phyloP scores from a whole-genome alignment of 2,113 vertebrate genomes.

The Raja brachyura region DNA sequence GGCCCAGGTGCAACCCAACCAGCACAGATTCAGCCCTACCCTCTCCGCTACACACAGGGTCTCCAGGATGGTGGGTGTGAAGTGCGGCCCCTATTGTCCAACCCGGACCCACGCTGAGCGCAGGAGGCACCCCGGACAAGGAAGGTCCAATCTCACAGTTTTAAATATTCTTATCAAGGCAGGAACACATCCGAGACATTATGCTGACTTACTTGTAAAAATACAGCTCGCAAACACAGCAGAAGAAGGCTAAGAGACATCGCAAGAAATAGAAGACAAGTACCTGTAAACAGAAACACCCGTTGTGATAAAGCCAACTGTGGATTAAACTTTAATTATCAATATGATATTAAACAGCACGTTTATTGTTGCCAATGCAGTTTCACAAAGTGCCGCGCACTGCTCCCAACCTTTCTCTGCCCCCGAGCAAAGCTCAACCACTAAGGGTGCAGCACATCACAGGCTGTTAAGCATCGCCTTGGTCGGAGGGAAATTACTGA shows the following conservation, averaged over 20 bases:
- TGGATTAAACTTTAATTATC: background rate
- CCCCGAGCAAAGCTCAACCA: background rate
- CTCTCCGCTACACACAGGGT: no score
- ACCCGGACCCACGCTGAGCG: no score
- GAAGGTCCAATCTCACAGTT: no score
- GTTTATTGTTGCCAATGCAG: background rate
- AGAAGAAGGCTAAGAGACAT: slow-evolving; percentile 88
- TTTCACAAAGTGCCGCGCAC: background rate
- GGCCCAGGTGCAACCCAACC: no score
- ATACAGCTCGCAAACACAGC: slow-evolving; percentile 94
- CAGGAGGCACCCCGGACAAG: no score
- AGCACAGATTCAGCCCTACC: no score
- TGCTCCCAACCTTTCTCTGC: background rate
- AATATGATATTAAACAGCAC: no score
- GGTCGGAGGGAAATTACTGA: no score
- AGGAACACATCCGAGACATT: background rate
- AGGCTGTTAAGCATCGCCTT: no score
- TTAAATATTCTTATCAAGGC: background rate
- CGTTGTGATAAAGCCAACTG: background rate
- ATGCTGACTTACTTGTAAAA: slow-evolving; percentile 93
- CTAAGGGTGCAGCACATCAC: background rate
- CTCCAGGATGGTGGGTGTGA: no score
- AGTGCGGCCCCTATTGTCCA: no score
- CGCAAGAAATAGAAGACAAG: slow-evolving; percentile 97
- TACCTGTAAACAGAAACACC: slow-evolving; percentile 62